Percentiles rank a stretch among this genome's conserved stretches.
phyloP scores from a whole-genome alignment of 2,797 vertebrate genomes.

The Channallabes apus region DNA sequence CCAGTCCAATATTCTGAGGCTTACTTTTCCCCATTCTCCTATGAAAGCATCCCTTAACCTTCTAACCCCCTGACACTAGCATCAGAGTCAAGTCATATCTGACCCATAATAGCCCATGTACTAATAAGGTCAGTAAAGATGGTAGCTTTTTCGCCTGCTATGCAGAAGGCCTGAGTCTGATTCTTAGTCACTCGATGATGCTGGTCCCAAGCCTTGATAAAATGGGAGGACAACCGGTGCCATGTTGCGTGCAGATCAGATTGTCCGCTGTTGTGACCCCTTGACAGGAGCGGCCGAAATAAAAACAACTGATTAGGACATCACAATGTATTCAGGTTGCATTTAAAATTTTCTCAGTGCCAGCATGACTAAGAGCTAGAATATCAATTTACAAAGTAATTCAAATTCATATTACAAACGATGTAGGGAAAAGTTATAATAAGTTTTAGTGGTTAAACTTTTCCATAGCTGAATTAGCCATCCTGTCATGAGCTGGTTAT shows the following conservation, averaged over 20 bases:
- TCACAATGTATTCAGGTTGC: constrained; percentile 49
- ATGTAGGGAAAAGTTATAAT: neutral
- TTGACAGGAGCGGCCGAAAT: no score
- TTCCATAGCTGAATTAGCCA: constrained; percentile 32
- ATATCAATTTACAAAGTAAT: constrained; percentile 45
- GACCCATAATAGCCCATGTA: constrained; percentile 54
- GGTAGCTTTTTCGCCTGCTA: no score
- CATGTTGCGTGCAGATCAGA: no score
- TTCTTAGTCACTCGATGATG: no score
- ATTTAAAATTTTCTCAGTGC: constrained; percentile 42
- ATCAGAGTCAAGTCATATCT: constrained; percentile 56
- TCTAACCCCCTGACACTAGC: constrained; percentile 68
- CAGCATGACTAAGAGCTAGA: constrained; percentile 40
- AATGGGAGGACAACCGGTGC: no score
- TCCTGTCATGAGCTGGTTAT: constrained; percentile 23
- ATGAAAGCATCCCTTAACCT: constrained; percentile 64
- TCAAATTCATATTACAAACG: constrained; percentile 36
- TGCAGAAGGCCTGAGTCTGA: no score
- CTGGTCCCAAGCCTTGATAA: no score
- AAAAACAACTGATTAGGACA: constrained; percentile 2
- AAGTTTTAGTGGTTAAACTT: constrained; percentile 10
- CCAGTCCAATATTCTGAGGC: constrained; percentile 55
- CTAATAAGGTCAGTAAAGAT: constrained; percentile 26
- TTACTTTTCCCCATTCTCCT: constrained; percentile 52
- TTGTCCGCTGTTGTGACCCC: no score